Evolutionary conservation across 1,140 invertebrate genomes (phyloP).

Genomic region (Eupristina koningsbergeri): DNA sequence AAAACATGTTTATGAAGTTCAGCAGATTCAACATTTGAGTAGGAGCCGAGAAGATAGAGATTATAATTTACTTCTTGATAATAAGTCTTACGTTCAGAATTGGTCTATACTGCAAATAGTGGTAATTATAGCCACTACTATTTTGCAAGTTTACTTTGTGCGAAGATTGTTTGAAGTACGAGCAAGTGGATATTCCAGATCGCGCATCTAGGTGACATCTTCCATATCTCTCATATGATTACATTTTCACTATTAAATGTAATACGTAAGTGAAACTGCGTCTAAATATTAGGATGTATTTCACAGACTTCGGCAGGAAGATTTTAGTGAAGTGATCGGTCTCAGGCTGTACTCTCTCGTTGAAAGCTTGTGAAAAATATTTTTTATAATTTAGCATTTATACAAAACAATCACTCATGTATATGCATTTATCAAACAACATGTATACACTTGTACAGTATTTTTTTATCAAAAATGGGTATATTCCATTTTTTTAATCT

Average conservation of each 20-base stretch:
- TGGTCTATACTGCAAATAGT: conserved; percentile 91
- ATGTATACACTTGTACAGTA: conserved; percentile 40
- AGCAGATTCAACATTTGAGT: conserved; percentile 86
- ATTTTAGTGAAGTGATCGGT: conserved; percentile 3
- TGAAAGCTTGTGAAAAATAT: conserved; percentile 18
- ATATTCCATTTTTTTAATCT: conserved; percentile 33
- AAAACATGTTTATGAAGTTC: conserved; percentile 88
- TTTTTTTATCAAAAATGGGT: conserved; percentile 45
- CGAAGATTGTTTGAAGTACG: conserved; percentile 89
- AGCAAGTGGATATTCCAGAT: conserved; percentile 76
- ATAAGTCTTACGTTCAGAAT: conserved; percentile 87
- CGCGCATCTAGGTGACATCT: conserved; percentile 72
- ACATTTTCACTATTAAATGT: background rate
- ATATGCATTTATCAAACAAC: conserved; percentile 39
- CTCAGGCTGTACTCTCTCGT: background rate
- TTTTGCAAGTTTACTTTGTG: conserved; percentile 90
- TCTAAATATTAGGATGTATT: background rate
- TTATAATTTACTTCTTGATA: conserved; percentile 85
- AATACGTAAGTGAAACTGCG: conserved; percentile 9
- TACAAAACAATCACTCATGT: background rate
- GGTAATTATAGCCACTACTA: conserved; percentile 84
- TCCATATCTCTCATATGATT: background rate
- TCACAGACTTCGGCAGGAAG: conserved; percentile 19
- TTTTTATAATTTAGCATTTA: conserved; percentile 36
- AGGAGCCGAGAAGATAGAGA: conserved; percentile 85